Base-by-base conservation (phyloP, 2,797 vertebrate genomes). In the Argentina silus region DNA sequence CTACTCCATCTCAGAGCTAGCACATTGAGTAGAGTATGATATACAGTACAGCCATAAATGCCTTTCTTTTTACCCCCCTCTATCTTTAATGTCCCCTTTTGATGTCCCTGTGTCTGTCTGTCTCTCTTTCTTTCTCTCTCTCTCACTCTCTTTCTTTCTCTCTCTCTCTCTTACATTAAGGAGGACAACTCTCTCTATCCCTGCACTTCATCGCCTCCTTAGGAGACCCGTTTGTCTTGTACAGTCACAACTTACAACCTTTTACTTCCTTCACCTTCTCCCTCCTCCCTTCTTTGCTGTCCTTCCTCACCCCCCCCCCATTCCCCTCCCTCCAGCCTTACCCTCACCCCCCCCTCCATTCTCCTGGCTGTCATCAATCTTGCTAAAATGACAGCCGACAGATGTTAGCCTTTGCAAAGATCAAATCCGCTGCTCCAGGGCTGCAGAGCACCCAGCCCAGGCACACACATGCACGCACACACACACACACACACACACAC, bases 341-440 rank as follows among this genome's bases (percentile, higher is more conserved):
- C 62, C 72, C 67, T 65, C 81, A 73, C 84, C 77, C 73, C 90
- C 57, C 85, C 85, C 81, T 90, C 87, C 93, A 89, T 93, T 92
- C 90, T 92, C 91, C 82, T 86, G 92, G 91, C 94, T 96, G 94
- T 94, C 97, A 98, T 99, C 96, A 98, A 96, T 99, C 96, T 97
- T 96, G 90, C 93, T 95, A 94, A 96, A 96, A 96, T 97, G 98
- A 97, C 98, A 98, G 96, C 93, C 94, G 97, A 97, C 97, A 99
- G 97, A 98, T 98, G 97, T 97, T 98, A 98, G 97, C 97, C 96
- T 98, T 98, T 98, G 94, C 95, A 97, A 96, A 97, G 96, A 98
- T 98, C 97, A 98, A 95, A 97, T 96, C 95, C 92, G 90, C 95
- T 94, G 96, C 96, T 97, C 91, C 93, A 91, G 96, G 96, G 95